Base-by-base conservation (phyloP, 1,140 invertebrate genomes). In the Panagrolaimus sp. region DNA sequence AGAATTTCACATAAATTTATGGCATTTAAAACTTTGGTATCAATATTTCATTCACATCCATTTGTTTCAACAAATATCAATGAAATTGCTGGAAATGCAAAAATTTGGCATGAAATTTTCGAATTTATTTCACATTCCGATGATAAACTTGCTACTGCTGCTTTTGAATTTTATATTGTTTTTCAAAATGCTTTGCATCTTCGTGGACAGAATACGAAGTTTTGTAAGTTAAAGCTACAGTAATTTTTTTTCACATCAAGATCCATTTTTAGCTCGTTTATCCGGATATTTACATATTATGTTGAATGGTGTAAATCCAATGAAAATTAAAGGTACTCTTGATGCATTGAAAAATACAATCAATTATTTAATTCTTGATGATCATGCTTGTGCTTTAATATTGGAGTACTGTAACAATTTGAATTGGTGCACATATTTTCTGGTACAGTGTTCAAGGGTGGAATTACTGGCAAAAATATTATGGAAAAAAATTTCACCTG, bases 1-100 rank as follows among this genome's bases (percentile, higher is more conserved):
- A n/a, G 51, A 57, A 57, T 57, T 25, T 57, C 51, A n/a, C 51
- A 57, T 27, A 57, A 57, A 57, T 20, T 57, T n/a, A 20, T 57
- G 20, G 51, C 51, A 0, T 57, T 57, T 11, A 57, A 57, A 16
- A 11, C 20, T 1, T 23, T 57, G 5, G 27, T 27, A 4, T 25
- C 20, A 57, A 27, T 57, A 1, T 57, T 57, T 25, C 13, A 25
- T 16, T 25, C 51, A n/a, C n/a, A 57, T 57, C 9, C 20, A 57
- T 57, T 13, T 57, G 51, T 25, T 57, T 16, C 51, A 57, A 11
- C 51, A 16, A 25, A 25, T 27, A 57, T 57, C n/a, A 7, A 4
- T 38, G 31, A 38, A 38, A 38, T 38, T 57, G 20, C 51, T 11
- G 27, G 20, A 16, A 57, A 20, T 5, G 20, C 20, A 11, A 57